Evolutionary conservation across 2,797 vertebrate species (phyloP).

Genomic region (Columba guinea): DNA sequence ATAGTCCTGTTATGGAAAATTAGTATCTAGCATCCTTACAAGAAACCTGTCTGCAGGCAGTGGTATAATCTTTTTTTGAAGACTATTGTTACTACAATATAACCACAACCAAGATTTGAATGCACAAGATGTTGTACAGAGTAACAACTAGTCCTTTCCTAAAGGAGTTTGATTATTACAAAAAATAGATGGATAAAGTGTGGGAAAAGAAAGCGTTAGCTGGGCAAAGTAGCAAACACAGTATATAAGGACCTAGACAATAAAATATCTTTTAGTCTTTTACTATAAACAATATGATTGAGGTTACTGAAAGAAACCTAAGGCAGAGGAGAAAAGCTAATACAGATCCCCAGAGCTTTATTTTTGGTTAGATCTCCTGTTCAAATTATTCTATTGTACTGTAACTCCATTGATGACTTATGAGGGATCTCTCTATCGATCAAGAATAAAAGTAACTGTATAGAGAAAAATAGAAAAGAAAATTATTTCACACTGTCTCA

Average conservation of each 20-base stretch:
- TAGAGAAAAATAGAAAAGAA: not conserved
- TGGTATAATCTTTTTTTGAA: not conserved
- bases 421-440: not conserved
- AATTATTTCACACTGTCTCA: not conserved
- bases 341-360: not conserved
- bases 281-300: not conserved
- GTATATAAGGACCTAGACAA: not conserved
- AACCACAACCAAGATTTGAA: not conserved
- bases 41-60: not conserved
- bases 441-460: not conserved
- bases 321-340: not conserved
- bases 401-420: not conserved
- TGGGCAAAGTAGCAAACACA: not conserved
- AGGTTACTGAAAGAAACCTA: not conserved
- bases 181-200: not conserved
- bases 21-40: not conserved
- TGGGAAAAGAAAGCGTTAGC: not conserved
- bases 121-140: not conserved
- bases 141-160: not conserved
- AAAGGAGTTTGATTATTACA: not conserved
- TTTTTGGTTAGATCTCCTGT: not conserved
- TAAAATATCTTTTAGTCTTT: not conserved
- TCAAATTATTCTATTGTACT: not conserved
- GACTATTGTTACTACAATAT: not conserved
- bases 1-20: not conserved